Percentiles rank a stretch among this genome's conserved stretches.
These are phyloP conservation scores for Lissocephala sabroskyi DNA, from an alignment of 2,888 invertebrate species.

Conservation along the genomic window DNA sequence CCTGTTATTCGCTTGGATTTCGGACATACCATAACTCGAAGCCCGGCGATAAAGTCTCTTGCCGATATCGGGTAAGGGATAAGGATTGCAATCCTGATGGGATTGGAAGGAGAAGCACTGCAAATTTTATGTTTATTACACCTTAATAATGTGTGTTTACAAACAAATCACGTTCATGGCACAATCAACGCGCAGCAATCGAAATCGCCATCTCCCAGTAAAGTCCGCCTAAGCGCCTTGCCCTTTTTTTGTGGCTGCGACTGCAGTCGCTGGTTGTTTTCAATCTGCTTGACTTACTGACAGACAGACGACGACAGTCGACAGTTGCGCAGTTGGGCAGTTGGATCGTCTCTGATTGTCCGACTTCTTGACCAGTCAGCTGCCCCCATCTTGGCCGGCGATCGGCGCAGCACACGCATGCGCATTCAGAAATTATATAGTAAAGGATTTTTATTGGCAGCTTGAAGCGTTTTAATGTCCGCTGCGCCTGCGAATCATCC, in stretches of 20 bases:
- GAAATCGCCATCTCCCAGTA: constrained; percentile 34
- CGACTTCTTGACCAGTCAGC: constrained; percentile 43
- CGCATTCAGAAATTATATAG: constrained; percentile 61
- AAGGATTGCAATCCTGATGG: too few relatives aligned
- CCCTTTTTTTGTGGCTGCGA: constrained; percentile 7
- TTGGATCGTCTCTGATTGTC: not conserved
- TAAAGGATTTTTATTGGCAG: constrained; percentile 67
- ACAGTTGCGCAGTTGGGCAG: not conserved
- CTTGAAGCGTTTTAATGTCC: constrained; percentile 41
- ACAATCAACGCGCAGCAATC: constrained; percentile 63
- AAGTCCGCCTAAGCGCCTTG: constrained; percentile 24
- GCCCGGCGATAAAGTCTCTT: too few relatives aligned
- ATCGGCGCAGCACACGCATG: constrained; percentile 52
- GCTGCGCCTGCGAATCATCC: not conserved
- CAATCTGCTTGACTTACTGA: constrained; percentile 1
- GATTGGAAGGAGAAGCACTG: constrained; percentile 44
- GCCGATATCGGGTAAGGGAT: too few relatives aligned
- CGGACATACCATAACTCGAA: too few relatives aligned
- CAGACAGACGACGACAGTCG: not conserved
- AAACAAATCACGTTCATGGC: constrained; percentile 67
- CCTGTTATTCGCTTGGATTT: too few relatives aligned
- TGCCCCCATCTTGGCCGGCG: constrained; percentile 39
- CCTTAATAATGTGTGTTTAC: constrained; percentile 69
- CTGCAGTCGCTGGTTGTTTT: not conserved
- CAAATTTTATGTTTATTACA: constrained; percentile 70